These are phyloP conservation scores for Illadopsis cleaveri DNA, from an alignment of 2,113 vertebrate genomes.

Conservation along the genomic window DNA sequence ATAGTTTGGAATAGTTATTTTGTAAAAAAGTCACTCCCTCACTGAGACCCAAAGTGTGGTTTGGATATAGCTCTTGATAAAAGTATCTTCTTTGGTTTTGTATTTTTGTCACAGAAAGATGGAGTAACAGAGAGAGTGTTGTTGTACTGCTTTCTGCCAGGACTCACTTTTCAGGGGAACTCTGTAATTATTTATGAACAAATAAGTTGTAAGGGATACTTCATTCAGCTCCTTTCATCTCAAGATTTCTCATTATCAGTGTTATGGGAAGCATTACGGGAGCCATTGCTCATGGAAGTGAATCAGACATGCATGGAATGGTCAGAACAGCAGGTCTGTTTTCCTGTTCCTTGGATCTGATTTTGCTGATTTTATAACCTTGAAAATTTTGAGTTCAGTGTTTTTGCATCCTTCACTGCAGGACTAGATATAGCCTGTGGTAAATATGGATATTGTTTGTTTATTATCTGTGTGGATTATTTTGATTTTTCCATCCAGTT, in stretches of 20 bases:
- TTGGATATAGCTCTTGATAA: not conserved
- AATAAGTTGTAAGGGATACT: not conserved
- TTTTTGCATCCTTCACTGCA: not conserved
- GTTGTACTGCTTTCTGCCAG: not conserved
- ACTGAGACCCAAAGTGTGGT: not conserved
- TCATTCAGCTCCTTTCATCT: not conserved
- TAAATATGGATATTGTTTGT: not conserved
- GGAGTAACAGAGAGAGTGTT: accelerated
- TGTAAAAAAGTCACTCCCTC: not conserved
- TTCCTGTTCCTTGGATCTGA: not conserved
- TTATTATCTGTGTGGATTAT: not conserved
- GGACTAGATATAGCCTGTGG: not conserved
- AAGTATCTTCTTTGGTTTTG: not conserved
- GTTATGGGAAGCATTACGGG: not conserved
- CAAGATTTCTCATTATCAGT: not conserved
- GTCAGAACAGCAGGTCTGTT: not conserved
- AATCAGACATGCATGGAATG: not conserved
- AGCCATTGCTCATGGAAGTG: not conserved
- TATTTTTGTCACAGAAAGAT: not conserved
- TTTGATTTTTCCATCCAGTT: not conserved
- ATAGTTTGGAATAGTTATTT: not conserved
- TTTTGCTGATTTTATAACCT: not conserved
- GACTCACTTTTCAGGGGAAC: not conserved
- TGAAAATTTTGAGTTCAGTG: not conserved
- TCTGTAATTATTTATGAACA: not conserved